A percentile compares a stretch with the other conserved stretches of the same genome.
Evolutionary conservation across 1,140 invertebrate genomes (phyloP).

Genomic region (Daktulosphaira vitifoliae): DNA sequence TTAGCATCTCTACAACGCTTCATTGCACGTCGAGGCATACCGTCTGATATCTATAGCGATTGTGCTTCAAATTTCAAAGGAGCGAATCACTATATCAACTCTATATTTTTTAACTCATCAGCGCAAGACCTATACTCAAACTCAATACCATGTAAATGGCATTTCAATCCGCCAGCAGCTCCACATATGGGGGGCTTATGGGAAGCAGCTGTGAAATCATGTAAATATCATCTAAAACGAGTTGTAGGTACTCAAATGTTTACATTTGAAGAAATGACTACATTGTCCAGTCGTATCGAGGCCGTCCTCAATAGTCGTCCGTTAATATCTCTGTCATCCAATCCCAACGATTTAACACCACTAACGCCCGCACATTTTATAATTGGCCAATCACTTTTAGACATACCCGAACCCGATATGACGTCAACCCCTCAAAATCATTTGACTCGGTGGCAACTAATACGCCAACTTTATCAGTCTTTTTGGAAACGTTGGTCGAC

Average conservation of each 20-base stretch:
- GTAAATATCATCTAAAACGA: slow-evolving; percentile 41
- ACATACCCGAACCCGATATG: slow-evolving; percentile 6
- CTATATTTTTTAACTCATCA: neutral
- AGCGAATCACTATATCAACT: neutral
- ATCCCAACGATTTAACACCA: slow-evolving; percentile 39
- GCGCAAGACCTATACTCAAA: neutral
- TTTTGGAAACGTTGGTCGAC: slow-evolving; percentile 40
- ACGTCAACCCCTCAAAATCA: slow-evolving; percentile 24
- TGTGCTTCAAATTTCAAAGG: neutral
- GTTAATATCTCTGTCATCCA: slow-evolving; percentile 40
- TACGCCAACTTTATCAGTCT: slow-evolving; percentile 35
- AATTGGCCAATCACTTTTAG: slow-evolving; percentile 32
- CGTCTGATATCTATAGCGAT: neutral
- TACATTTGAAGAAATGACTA: slow-evolving; percentile 40
- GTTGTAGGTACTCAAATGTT: slow-evolving; percentile 37
- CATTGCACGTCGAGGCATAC: neutral
- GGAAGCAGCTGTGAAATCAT: slow-evolving; percentile 41
- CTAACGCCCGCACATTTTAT: slow-evolving; percentile 41
- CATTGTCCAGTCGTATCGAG: slow-evolving; percentile 38
- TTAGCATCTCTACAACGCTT: neutral
- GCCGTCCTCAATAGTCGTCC: slow-evolving; percentile 42
- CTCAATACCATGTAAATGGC: slow-evolving; percentile 1
- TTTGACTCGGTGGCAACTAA: slow-evolving; percentile 34
- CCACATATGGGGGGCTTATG: slow-evolving; percentile 43
- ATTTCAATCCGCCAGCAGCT: slow-evolving; percentile 39